These are phyloP conservation scores for Pseudanteris insignis DNA, from an alignment of 2,888 invertebrate species.

Conservation along the genomic window DNA sequence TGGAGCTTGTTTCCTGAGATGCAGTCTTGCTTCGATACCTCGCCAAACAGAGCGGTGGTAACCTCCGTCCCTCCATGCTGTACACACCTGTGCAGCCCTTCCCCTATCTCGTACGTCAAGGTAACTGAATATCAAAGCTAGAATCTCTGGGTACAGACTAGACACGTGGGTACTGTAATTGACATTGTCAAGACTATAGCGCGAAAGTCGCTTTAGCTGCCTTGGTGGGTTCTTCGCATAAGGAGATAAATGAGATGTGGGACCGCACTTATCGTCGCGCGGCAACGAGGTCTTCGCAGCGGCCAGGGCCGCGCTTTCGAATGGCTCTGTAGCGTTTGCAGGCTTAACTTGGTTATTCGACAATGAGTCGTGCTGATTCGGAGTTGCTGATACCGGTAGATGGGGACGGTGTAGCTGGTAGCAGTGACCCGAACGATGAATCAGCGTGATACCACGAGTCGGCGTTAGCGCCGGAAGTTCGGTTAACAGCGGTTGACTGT, in stretches of 20 bases:
- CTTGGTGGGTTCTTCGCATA: slow-evolving; percentile 29
- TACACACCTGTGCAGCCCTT: slow-evolving; percentile 88
- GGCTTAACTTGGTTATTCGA: slow-evolving; percentile 28
- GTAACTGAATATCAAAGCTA: slow-evolving; percentile 91
- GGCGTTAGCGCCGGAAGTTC: slow-evolving; percentile 71
- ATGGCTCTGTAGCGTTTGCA: slow-evolving; percentile 34
- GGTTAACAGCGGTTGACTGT: slow-evolving; percentile 70
- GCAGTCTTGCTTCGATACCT: slow-evolving; percentile 90
- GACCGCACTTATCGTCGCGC: slow-evolving; percentile 39
- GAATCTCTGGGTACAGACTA: slow-evolving; percentile 89
- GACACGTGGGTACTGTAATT: slow-evolving; percentile 76
- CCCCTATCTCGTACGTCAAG: slow-evolving; percentile 89
- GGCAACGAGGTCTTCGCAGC: slow-evolving; percentile 28
- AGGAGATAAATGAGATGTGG: slow-evolving; percentile 59
- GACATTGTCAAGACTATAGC: slow-evolving; percentile 8
- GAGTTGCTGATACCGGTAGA: slow-evolving; percentile 51
- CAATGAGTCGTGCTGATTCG: slow-evolving; percentile 32
- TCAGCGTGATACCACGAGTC: slow-evolving; percentile 65
- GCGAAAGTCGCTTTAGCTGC: slow-evolving; percentile 19
- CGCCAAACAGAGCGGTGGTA: slow-evolving; percentile 94
- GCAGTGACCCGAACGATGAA: slow-evolving; percentile 69
- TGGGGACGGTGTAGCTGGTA: slow-evolving; percentile 67
- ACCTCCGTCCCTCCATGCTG: slow-evolving; percentile 90
- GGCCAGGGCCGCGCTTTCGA: slow-evolving; percentile 39
- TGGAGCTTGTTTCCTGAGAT: slow-evolving; percentile 83